phyloP scores from a whole-genome alignment of 1,140 invertebrate genomes.

The Drosophila kurseongensis region DNA sequence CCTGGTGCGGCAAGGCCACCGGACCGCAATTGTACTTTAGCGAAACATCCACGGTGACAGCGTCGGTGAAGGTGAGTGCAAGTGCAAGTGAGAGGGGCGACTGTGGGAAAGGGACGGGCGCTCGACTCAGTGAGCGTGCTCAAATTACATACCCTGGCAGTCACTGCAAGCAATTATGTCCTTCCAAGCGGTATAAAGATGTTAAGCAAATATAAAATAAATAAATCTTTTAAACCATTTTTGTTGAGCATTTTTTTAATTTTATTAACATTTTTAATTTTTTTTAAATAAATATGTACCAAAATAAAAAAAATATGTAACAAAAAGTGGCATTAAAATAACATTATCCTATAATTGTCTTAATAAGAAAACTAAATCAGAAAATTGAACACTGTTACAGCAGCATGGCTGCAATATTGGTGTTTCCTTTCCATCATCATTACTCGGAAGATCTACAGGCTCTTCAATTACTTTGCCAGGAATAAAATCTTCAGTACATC shows the following conservation, averaged over 20 bases:
- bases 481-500: conserved; percentile 7
- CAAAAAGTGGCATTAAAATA: no score
- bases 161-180: background rate
- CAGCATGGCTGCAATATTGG: background rate
- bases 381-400: background rate
- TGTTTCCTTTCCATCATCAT: conserved; percentile 3
- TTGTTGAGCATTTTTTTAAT: no score
- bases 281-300: no score
- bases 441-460: background rate
- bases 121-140: background rate
- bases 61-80: conserved; percentile 87
- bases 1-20: conserved; percentile 92
- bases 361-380: no score
- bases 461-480: conserved; percentile 7
- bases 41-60: conserved; percentile 92
- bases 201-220: no score
- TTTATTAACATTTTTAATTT: no score
- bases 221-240: no score
- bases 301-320: no score
- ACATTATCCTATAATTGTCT: no score
- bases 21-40: conserved; percentile 93
- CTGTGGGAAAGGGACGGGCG: background rate
- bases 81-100: conserved; percentile 12
- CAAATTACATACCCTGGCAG: conserved; percentile 1
- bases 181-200: background rate